Base-by-base conservation (phyloP, 1,140 invertebrate species). In the Drosophila simulans region DNA sequence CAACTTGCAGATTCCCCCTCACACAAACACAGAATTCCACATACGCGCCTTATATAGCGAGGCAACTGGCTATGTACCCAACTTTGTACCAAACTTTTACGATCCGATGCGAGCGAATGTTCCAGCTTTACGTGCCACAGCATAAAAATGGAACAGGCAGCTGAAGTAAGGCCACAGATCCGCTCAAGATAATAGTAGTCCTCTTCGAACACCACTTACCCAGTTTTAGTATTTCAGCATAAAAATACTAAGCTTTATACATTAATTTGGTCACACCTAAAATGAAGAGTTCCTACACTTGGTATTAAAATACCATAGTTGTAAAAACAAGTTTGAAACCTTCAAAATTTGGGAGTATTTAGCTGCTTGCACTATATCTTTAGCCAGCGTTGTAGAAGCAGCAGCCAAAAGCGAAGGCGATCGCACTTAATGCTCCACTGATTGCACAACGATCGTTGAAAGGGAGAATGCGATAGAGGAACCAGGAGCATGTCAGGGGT, bases 391-490 rank as follows among this genome's bases (percentile, higher is more conserved):
- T 60, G 55, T 45, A 20, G 35, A 62, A 52, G 22, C 34, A 27
- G 42, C 66, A 48, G 27, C 42, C 63, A 69, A 70, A 70, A 70
- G 66, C 51, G 22, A 69, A 70, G 64, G 51, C 63, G 65, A 70
- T 70, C 60, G 83, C 69, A 85, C 84, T 88, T 88, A 88, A 89
- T 89, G 80, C 84, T 89, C 80, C 80, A 89, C 84, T 89, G 84
- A 89, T 89, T 89, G 84, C 84, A 89, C 84, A 88, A 82, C 79
- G 84, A 89, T 84, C 84, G 75, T 72, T 59, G 53, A 82, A 72
- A 73, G 79, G 66, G 66, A 77, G 69, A 80, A 69, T 62, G 64
- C 63, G 31, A 48, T 45, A 59, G 39, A 43, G 15, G 42, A 27
- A 31, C 58, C 42, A 55, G 22, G 49, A 34, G 49, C 49, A 70